A percentile compares a stretch with the other conserved stretches of the same genome.
phyloP scores from a whole-genome alignment of 2,797 vertebrate species.

The Pampus argenteus region DNA sequence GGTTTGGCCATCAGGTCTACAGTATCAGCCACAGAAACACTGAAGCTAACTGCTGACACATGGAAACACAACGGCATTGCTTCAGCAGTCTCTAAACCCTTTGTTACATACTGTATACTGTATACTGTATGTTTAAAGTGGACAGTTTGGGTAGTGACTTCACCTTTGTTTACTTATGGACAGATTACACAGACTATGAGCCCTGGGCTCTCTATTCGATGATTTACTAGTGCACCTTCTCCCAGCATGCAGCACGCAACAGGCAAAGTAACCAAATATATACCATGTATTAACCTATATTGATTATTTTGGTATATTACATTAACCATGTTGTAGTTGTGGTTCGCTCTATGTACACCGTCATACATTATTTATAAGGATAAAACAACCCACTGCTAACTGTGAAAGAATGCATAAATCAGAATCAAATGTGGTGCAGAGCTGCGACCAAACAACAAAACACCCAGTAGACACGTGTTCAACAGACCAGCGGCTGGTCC shows the following conservation, averaged over 20 bases:
- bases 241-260: not conserved
- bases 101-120: too few relatives aligned
- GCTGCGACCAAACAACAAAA: too few relatives aligned
- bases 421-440: not conserved
- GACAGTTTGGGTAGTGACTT: not conserved
- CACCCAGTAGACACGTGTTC: too few relatives aligned
- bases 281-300: not conserved
- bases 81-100: not conserved
- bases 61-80: not conserved
- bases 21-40: not conserved
- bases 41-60: slow-evolving; percentile 10
- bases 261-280: not conserved
- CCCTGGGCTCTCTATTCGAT: not conserved
- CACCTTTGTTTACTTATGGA: not conserved
- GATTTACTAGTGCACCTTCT: not conserved
- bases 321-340: not conserved
- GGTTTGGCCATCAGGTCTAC: not conserved
- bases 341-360: not conserved
- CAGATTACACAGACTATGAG: not conserved
- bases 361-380: not conserved
- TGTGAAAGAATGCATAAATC: not conserved
- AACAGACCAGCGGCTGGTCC: too few relatives aligned
- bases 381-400: slow-evolving; percentile 3
- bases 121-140: not conserved
- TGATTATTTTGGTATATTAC: not conserved